Evolutionary conservation across 2,888 invertebrate genomes (phyloP).

Genomic region (Germaria angustata): DNA sequence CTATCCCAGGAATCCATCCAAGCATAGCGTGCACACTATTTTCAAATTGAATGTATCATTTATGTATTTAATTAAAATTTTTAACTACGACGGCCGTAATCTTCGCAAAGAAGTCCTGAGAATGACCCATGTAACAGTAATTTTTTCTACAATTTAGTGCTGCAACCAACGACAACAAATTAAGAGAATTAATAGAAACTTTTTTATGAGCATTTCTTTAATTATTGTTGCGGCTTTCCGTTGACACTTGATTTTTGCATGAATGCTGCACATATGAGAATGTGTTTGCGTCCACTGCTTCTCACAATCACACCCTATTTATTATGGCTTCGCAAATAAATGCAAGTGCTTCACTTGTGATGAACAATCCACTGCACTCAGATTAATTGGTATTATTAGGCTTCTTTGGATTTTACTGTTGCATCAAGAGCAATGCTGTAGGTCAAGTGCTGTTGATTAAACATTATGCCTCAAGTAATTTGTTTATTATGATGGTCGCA

Average conservation of each 20-base stretch:
- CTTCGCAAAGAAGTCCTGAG: no score
- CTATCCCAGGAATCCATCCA: no score
- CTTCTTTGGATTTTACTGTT: constrained; percentile 44
- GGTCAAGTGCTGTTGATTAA: constrained; percentile 63
- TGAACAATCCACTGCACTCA: constrained; percentile 22
- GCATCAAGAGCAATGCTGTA: constrained; percentile 54
- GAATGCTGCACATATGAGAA: not conserved
- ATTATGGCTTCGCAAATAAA: constrained; percentile 58
- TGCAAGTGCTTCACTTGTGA: constrained; percentile 49
- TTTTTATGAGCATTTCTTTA: constrained; percentile 3
- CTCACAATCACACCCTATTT: constrained; percentile 27
- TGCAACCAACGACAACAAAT: not conserved
- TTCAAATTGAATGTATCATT: no score
- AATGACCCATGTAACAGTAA: no score
- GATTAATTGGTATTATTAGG: constrained; percentile 53
- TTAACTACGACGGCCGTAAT: no score
- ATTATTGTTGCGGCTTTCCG: constrained; percentile 20
- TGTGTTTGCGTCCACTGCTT: not conserved
- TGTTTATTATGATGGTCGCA: constrained; percentile 54
- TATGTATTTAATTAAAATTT: no score
- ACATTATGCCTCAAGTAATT: constrained; percentile 47
- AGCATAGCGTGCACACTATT: no score
- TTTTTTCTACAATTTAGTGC: not conserved
- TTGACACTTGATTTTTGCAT: constrained; percentile 25
- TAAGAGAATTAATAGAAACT: not conserved